Evolutionary conservation across 2,797 vertebrate genomes (phyloP).

Genomic region (Hoplostethus atlanticus): DNA sequence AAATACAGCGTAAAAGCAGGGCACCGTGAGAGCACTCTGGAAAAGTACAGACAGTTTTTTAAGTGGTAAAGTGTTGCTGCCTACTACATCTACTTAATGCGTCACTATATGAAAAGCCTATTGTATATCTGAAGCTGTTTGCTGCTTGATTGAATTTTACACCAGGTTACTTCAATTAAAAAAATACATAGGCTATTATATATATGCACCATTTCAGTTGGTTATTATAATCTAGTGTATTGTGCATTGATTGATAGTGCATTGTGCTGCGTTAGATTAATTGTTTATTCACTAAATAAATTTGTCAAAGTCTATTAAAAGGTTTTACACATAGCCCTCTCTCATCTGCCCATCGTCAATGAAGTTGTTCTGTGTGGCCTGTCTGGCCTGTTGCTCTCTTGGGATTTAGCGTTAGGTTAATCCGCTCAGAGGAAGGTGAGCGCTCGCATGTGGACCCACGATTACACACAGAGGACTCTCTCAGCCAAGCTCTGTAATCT

Average conservation of each 20-base stretch:
- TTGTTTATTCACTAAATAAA: conserved; percentile 36
- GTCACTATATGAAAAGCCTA: conserved; percentile 31
- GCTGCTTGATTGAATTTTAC: conserved; percentile 41
- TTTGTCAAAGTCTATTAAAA: conserved; percentile 35
- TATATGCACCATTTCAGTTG: background rate
- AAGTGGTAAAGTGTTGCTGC: conserved; percentile 43
- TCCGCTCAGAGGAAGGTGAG: conserved; percentile 86
- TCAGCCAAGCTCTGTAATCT: conserved; percentile 87
- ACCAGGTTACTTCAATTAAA: conserved; percentile 11
- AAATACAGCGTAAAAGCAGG: conserved; percentile 13
- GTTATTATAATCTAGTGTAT: conserved; percentile 11
- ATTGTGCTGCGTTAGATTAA: conserved; percentile 22
- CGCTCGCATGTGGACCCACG: conserved; percentile 86
- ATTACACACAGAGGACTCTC: conserved; percentile 88
- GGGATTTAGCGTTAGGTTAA: conserved; percentile 86
- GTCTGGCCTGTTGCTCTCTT: conserved; percentile 85
- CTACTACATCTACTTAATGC: conserved; percentile 34
- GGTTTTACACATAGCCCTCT: conserved; percentile 58
- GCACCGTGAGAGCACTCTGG: conserved; percentile 20
- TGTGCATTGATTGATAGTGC: conserved; percentile 7
- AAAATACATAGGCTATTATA: background rate
- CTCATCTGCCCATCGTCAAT: conserved; percentile 70
- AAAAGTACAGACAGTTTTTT: conserved; percentile 16
- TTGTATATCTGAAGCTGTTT: conserved; percentile 30
- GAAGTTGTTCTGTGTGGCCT: conserved; percentile 80